Conservation (phyloP, 2,113 vertebrate genomes). For the Planiliza haematocheilus region DNA sequence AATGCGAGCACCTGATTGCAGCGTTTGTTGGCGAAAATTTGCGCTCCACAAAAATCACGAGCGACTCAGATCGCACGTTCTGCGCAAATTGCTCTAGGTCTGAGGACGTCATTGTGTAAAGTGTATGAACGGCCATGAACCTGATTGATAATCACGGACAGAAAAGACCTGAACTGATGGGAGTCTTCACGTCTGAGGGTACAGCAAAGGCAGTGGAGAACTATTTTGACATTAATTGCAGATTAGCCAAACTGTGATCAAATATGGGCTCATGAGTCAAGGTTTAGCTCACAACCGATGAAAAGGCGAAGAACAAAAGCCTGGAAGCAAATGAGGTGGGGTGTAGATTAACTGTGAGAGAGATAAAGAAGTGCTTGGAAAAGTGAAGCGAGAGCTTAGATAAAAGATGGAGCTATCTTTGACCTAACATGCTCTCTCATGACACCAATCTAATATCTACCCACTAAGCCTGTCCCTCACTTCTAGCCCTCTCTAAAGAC, state of each 20-base stretch:
- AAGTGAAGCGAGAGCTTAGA: conserved; percentile 36
- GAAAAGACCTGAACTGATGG: not conserved
- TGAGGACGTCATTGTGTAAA: accelerated
- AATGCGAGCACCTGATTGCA: conserved; percentile 3
- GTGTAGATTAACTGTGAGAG: conserved; percentile 34
- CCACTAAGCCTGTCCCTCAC: conserved; percentile 33
- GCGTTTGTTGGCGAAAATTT: not conserved
- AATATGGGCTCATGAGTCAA: not conserved
- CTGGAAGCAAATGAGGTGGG: not conserved
- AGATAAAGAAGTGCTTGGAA: conserved; percentile 21
- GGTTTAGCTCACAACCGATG: not conserved
- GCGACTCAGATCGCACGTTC: not conserved
- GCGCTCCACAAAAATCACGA: not conserved
- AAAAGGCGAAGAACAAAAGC: not conserved
- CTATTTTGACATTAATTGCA: not conserved
- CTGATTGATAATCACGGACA: not conserved
- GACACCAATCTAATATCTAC: conserved; percentile 64
- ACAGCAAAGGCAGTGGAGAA: too few relatives aligned
- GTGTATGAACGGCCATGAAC: not conserved
- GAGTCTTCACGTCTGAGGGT: too few relatives aligned
- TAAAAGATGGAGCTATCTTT: conserved; percentile 55
- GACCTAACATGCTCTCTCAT: conserved; percentile 27
- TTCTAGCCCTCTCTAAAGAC: conserved; percentile 28
- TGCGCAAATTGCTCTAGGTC: not conserved
- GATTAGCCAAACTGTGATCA: not conserved